Conservation (phyloP, 2,888 invertebrate genomes). For the Noctua fimbriata region DNA sequence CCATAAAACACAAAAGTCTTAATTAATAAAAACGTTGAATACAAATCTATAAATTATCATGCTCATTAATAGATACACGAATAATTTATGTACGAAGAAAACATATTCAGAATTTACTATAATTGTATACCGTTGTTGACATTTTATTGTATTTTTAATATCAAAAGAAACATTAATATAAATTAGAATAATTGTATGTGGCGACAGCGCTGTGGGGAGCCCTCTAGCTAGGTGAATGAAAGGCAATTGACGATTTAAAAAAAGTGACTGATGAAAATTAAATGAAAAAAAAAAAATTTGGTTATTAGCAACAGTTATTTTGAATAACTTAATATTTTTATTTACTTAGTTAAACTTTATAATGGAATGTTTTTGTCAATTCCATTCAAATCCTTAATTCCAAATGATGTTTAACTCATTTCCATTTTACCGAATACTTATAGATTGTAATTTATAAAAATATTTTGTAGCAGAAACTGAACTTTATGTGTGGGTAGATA, state of each 20-base stretch:
- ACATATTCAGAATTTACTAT: slow-evolving; percentile 10
- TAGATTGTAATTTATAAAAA: too few relatives aligned
- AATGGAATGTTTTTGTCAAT: background rate
- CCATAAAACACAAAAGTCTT: slow-evolving; percentile 58
- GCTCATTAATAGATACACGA: slow-evolving; percentile 17
- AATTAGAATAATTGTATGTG: slow-evolving; percentile 35
- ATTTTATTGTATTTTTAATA: slow-evolving; percentile 40
- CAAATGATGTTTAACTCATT: background rate
- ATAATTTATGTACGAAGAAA: slow-evolving; percentile 45
- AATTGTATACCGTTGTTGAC: slow-evolving; percentile 22
- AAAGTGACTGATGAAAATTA: slow-evolving; percentile 8
- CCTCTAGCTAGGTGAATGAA: background rate
- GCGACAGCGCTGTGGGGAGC: slow-evolving; percentile 7
- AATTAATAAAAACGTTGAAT: slow-evolving; percentile 59
- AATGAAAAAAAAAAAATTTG: slow-evolving; percentile 2
- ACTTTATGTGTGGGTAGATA: too few relatives aligned
- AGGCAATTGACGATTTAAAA: slow-evolving; percentile 8
- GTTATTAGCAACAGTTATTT: background rate
- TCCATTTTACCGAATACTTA: background rate
- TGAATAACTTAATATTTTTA: background rate
- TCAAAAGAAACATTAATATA: slow-evolving; percentile 35
- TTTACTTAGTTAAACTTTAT: background rate
- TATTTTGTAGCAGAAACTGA: too few relatives aligned
- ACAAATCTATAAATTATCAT: slow-evolving; percentile 53
- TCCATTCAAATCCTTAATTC: background rate